phyloP scores from a whole-genome alignment of 2,797 vertebrate species.

The Siniperca undulata region DNA sequence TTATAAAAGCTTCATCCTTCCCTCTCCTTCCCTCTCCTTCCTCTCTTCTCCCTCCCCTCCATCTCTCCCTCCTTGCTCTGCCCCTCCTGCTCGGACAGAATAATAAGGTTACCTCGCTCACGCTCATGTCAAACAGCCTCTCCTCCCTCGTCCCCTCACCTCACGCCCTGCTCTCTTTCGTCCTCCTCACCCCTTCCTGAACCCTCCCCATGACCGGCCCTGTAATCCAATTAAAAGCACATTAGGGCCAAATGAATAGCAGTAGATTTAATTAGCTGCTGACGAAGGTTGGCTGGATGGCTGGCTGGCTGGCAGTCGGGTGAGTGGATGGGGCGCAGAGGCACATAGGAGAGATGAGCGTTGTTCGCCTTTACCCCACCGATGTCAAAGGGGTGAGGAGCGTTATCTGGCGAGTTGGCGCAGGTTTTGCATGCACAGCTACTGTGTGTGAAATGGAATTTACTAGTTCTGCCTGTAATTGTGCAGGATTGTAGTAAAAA shows the following conservation, averaged over 20 bases:
- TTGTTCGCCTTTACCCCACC: constrained; percentile 46
- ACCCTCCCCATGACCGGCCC: constrained; percentile 76
- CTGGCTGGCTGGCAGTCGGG: constrained; percentile 47
- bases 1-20: constrained; percentile 53
- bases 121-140: constrained; percentile 59
- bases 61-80: constrained; percentile 11
- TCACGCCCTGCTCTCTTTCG: constrained; percentile 48
- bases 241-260: constrained; percentile 86
- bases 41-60: neutral
- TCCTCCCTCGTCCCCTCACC: constrained; percentile 56
- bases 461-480: neutral
- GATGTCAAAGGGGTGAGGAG: constrained; percentile 34
- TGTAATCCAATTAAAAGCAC: constrained; percentile 87
- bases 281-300: constrained; percentile 77
- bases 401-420: constrained; percentile 18
- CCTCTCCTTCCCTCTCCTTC: constrained; percentile 47
- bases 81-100: constrained; percentile 21
- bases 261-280: constrained; percentile 85
- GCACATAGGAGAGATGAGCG: neutral
- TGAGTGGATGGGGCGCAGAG: constrained; percentile 33
- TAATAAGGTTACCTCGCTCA: constrained; percentile 61
- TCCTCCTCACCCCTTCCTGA: constrained; percentile 73
- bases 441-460: constrained; percentile 38
- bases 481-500: neutral
- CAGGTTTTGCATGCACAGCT: constrained; percentile 34